Percentiles rank a stretch among this genome's conserved stretches.
phyloP scores from a whole-genome alignment of 2,797 vertebrate species.

The Leuciscus waleckii region DNA sequence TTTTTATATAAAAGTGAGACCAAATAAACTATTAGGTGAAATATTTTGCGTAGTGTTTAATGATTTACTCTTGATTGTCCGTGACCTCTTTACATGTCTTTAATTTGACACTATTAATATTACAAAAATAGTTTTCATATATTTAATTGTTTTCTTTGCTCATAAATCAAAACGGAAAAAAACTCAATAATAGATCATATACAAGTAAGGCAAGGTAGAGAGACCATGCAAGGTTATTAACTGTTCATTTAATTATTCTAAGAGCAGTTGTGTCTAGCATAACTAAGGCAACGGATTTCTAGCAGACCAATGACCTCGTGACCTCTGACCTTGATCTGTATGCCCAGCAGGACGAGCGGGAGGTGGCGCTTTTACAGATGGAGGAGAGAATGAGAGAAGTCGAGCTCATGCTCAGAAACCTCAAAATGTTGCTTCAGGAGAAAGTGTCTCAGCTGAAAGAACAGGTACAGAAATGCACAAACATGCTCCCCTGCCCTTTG shows the following conservation, averaged over 20 bases:
- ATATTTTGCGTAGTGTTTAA: conserved; percentile 25
- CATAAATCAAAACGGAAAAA: no score
- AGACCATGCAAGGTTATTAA: neutral
- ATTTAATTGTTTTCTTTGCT: neutral
- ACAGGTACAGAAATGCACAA: conserved; percentile 79
- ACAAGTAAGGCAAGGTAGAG: no score
- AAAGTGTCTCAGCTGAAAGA: conserved; percentile 95
- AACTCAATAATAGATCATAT: no score
- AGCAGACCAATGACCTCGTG: conserved; percentile 7
- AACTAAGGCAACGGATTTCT: neutral
- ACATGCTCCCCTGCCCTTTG: neutral
- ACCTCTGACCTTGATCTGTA: conserved; percentile 51
- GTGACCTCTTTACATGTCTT: neutral
- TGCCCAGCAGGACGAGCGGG: conserved; percentile 73
- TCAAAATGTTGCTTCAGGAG: conserved; percentile 92
- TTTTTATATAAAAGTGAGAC: conserved; percentile 57
- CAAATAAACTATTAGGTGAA: conserved; percentile 72
- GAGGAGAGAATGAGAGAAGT: conserved; percentile 92
- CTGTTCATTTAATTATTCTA: neutral
- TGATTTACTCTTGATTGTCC: neutral
- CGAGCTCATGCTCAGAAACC: conserved; percentile 88
- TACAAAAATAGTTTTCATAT: neutral
- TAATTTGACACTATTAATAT: neutral
- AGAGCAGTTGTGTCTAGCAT: neutral
- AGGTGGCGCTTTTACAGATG: conserved; percentile 84